Conservation (phyloP, 2,888 invertebrate species). For the Rhamnusium bicolor region DNA sequence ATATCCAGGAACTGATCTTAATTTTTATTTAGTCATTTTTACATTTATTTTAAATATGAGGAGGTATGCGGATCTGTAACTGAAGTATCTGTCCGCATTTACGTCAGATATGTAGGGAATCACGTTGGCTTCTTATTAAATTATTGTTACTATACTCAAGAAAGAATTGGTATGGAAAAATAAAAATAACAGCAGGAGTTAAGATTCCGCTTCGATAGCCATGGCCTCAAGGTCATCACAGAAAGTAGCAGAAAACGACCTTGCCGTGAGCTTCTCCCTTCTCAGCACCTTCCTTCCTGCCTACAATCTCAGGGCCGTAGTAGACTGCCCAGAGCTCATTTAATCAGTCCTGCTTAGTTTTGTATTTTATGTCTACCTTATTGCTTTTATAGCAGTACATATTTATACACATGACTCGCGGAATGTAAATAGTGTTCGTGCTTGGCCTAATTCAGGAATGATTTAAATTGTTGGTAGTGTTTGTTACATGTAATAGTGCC, state of each 20-base stretch:
- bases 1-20: no score
- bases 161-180: slow-evolving; percentile 27
- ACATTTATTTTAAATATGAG: no score
- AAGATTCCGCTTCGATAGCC: slow-evolving; percentile 62
- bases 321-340: slow-evolving; percentile 44
- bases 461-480: slow-evolving; percentile 10
- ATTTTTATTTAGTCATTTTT: no score
- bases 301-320: slow-evolving; percentile 61
- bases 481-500: slow-evolving; percentile 22
- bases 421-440: slow-evolving; percentile 39
- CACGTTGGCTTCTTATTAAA: not conserved
- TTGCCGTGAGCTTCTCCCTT: slow-evolving; percentile 55
- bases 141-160: not conserved
- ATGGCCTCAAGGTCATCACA: slow-evolving; percentile 62
- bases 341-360: slow-evolving; percentile 41
- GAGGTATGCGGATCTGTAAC: slow-evolving; percentile 5
- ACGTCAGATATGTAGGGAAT: not conserved
- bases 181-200: slow-evolving; percentile 43
- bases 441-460: slow-evolving; percentile 26
- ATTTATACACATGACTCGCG: slow-evolving; percentile 31
- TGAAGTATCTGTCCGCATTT: not conserved
- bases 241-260: slow-evolving; percentile 52
- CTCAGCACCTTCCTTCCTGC: slow-evolving; percentile 63
- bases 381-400: slow-evolving; percentile 33
- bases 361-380: slow-evolving; percentile 40